Evolutionary conservation across 2,113 vertebrate genomes (phyloP), one percentile per base, ranked within the genome.

Genomic region (Diadophis punctatus): DNA sequence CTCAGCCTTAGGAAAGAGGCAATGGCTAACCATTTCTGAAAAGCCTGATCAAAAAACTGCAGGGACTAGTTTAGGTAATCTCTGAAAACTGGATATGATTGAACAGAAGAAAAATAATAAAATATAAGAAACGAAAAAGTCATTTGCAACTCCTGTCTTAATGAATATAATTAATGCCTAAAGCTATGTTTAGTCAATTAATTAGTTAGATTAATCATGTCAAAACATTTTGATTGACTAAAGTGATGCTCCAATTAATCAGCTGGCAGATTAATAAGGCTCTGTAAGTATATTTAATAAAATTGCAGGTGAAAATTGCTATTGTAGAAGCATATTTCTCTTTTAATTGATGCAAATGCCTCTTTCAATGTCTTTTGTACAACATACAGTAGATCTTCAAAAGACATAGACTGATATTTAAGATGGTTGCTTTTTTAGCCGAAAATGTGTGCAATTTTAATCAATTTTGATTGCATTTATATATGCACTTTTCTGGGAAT

Each of bases 211-310:
- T 63, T 68, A 68, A 63, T 63, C 58, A 8, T 68, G 58, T 90
- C 89, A 90, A 63, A 90, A 90, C 58, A 90, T 90, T 90, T 90
- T 90, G 89, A 90, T 68, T 90, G 56, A 49, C 43, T 89, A 55
- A 60, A 89, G 46, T 63, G 58, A 60, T 49, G 43, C 18, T 60
- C 56, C 58, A 90, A 30, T 68, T 89, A 68, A 90, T 90, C 25
- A 56, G 53, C 53, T n/a, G 34, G 87, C 52, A 51, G 27, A 68
- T 90, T 68, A 60, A n/a, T 48, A 90, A 68, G 25, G 8, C 30
- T 48, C 5, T 68, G 25, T 68, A 63, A n/a, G 16, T 68, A 49
- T 90, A 18, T 48, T 63, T 63, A 68, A 68, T 90, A 68, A 63
- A 68, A 68, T 30, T 90, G 18, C 12, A 90, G 43, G 48, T 48